phyloP scores from a whole-genome alignment of 1,140 invertebrate species.

The Heterodera carotae region DNA sequence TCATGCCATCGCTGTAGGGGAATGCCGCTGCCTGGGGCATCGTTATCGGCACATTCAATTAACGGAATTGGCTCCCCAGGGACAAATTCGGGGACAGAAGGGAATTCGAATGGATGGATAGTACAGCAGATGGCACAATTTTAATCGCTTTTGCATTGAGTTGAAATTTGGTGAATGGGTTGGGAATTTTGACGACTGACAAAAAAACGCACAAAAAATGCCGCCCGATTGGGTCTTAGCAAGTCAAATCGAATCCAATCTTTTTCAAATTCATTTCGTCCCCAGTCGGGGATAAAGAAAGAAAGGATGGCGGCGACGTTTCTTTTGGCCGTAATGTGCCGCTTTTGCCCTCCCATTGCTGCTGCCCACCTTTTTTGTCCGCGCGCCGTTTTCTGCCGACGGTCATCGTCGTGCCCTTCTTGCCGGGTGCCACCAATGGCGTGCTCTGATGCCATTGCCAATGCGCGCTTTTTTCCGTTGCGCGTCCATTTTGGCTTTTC shows the following conservation, averaged over 20 bases:
- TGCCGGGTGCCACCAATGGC: too few species aligned
- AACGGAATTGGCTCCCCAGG: slow-evolving; percentile 4
- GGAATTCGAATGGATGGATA: background rate
- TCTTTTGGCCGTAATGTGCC: too few species aligned
- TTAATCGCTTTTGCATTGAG: background rate
- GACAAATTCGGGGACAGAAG: background rate
- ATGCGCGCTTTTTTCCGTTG: slow-evolving; percentile 6
- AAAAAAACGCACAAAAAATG: background rate
- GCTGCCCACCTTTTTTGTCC: background rate
- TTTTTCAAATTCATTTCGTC: too few species aligned
- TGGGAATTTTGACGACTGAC: background rate
- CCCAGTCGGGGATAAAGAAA: too few species aligned
- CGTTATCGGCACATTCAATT: slow-evolving; percentile 17
- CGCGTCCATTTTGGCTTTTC: slow-evolving; percentile 1
- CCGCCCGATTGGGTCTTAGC: too few species aligned
- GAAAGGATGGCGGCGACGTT: background rate
- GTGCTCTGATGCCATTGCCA: too few species aligned
- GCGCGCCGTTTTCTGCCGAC: background rate
- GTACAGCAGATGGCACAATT: background rate
- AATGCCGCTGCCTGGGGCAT: background rate
- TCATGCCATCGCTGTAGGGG: background rate
- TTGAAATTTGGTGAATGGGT: background rate
- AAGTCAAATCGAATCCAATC: too few species aligned
- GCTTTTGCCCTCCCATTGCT: too few species aligned
- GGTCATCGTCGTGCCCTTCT: background rate